Base-by-base conservation (phyloP, 2,797 vertebrate genomes). In the Tokudaia muenninki region DNA sequence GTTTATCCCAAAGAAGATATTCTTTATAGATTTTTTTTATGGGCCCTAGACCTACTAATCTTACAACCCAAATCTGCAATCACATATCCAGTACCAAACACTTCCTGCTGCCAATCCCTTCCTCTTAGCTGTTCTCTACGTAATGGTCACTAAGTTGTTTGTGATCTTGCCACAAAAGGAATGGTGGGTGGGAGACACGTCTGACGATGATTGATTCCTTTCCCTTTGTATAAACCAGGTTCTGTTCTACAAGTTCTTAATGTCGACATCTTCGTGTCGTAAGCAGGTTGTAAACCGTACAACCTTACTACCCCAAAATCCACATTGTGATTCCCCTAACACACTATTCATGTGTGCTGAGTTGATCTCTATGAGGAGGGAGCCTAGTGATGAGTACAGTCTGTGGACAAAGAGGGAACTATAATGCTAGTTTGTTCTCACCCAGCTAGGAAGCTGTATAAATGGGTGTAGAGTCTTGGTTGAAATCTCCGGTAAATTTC, bases 1-100 rank as follows among this genome's bases (percentile, higher is more conserved):
- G 16, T 44, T 84, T 67, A 74, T 7, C 70, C 19, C 89, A 31
- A 92, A 55, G 92, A 74, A 74, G 1, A 52, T 92, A 52, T 24
- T 88, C 16, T 86, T 24, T 95, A 29, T 77, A 95, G 55, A 59
- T 78, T 86, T 93, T 74, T 74, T 88, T 91, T 59, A 81, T 0
- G 26, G 3, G 29, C 88, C 19, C 59, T 16, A 29, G 61, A 1
- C 1, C 14, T 55, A 34, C n/a, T 29, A 52, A 63, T 84, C n/a
- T 74, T 92, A 26, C 11, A 47, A 72, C 6, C 9, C 19, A 19
- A 14, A 84, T 52, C 74, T 12, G 26, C 37, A 67, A 52, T 74
- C 52, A 87, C 52, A 24, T 22, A 67, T 9, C 11, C 22, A 44
- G 44, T 47, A 78, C 24, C 7, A 50, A 90, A 89, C 29, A 41